These are phyloP conservation scores for Gambusia yucatana DNA, from an alignment of 2,797 vertebrate species.

Conservation along the genomic window DNA sequence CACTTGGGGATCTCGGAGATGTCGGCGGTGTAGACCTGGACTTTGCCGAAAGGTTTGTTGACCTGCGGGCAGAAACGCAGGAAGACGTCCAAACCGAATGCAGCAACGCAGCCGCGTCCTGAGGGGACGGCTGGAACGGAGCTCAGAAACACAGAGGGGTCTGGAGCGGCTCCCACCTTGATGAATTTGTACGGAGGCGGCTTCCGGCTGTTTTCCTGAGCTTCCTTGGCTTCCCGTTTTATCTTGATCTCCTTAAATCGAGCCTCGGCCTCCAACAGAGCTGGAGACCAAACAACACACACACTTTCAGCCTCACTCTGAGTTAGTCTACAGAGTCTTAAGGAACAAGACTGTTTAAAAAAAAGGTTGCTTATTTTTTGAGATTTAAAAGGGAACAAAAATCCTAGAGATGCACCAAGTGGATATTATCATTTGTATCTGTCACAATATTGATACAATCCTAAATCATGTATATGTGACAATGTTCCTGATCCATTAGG, in stretches of 20 bases:
- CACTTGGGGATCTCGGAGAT: conserved; percentile 97
- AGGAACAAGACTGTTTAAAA: neutral
- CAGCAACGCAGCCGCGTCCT: too few relatives aligned
- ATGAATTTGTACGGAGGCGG: conserved; percentile 96
- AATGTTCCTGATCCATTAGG: too few relatives aligned
- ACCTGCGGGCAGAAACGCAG: conserved; percentile 77
- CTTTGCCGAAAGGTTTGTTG: conserved; percentile 92
- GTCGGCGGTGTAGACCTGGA: conserved; percentile 95
- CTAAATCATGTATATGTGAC: too few relatives aligned
- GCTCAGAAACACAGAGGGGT: neutral
- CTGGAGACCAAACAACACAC: conserved; percentile 67
- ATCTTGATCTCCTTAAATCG: conserved; percentile 92
- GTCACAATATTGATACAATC: too few relatives aligned
- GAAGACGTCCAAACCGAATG: neutral
- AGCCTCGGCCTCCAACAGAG: conserved; percentile 91
- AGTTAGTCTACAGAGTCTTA: neutral
- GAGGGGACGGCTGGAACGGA: neutral
- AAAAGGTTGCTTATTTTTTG: neutral
- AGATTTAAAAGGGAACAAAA: neutral
- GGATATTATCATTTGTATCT: too few relatives aligned
- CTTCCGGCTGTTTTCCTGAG: conserved; percentile 92
- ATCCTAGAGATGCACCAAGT: neutral
- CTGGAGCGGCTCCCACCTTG: conserved; percentile 79
- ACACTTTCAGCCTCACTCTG: neutral
- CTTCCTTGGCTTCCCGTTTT: conserved; percentile 93